Evolutionary conservation across 1,140 invertebrate species (phyloP).

Genomic region (Wasmannia auropunctata): DNA sequence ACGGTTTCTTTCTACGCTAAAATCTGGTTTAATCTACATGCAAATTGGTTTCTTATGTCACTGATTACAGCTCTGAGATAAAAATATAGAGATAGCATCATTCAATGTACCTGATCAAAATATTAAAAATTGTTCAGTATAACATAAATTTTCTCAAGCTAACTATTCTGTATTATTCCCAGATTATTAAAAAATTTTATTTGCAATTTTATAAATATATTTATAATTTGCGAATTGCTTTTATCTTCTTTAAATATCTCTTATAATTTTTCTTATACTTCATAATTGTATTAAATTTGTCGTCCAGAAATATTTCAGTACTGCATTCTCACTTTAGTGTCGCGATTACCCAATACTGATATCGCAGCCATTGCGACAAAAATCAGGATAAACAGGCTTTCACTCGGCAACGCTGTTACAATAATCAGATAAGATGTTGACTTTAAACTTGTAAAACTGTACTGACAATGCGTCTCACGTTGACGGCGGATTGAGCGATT

Average conservation of each 20-base stretch:
- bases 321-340: neutral
- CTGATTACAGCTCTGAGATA: conserved; percentile 25
- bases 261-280: neutral
- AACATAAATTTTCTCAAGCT: neutral
- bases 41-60: conserved; percentile 34
- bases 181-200: neutral
- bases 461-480: conserved; percentile 8
- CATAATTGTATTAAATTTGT: neutral
- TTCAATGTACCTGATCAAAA: neutral
- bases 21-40: conserved; percentile 33
- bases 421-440: conserved; percentile 34
- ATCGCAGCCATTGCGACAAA: neutral
- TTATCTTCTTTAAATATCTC: neutral
- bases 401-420: neutral
- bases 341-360: neutral
- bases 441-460: conserved; percentile 13
- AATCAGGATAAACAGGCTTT: conserved; percentile 3
- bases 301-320: neutral
- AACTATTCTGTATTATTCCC: neutral
- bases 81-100: conserved; percentile 4
- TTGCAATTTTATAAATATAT: neutral
- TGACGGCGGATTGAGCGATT: conserved; percentile 11
- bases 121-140: neutral
- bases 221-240: neutral
- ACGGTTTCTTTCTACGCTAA: neutral